Percentiles rank a stretch among this genome's conserved stretches.
Conservation (phyloP, 2,113 vertebrate species). For the Dasypus novemcinctus region DNA sequence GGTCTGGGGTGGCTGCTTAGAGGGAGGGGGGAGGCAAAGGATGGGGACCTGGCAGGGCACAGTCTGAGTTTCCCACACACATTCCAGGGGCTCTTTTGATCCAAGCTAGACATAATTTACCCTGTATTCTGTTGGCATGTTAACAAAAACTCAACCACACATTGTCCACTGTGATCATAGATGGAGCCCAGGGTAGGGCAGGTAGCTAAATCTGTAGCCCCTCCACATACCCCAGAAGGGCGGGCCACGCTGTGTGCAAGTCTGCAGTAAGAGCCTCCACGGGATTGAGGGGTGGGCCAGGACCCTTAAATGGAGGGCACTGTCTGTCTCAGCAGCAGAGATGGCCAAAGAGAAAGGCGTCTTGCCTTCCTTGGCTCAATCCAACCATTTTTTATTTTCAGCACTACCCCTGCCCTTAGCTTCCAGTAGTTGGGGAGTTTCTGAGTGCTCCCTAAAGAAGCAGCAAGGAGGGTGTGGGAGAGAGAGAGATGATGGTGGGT, state of each 20-base stretch:
- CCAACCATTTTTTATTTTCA: background rate
- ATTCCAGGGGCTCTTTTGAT: conserved; percentile 30
- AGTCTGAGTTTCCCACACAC: background rate
- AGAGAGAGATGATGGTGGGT: background rate
- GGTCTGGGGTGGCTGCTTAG: background rate
- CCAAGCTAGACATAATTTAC: background rate
- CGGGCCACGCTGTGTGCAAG: background rate
- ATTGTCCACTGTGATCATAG: background rate
- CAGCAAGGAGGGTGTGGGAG: background rate
- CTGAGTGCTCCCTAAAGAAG: background rate
- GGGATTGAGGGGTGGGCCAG: background rate
- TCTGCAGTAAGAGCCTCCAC: background rate
- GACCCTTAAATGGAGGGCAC: background rate
- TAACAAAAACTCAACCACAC: background rate
- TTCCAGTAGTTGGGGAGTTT: background rate
- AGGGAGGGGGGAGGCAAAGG: too few relatives aligned
- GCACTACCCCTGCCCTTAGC: background rate
- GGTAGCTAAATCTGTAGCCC: too few relatives aligned
- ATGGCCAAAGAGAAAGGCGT: background rate
- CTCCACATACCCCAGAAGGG: too few relatives aligned
- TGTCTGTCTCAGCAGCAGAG: background rate
- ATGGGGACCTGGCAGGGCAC: background rate
- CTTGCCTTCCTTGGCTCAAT: background rate
- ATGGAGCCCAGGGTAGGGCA: background rate
- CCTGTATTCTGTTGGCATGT: background rate